Evolutionary conservation across 2,113 vertebrate species (phyloP).

Genomic region (Pluvialis apricaria): DNA sequence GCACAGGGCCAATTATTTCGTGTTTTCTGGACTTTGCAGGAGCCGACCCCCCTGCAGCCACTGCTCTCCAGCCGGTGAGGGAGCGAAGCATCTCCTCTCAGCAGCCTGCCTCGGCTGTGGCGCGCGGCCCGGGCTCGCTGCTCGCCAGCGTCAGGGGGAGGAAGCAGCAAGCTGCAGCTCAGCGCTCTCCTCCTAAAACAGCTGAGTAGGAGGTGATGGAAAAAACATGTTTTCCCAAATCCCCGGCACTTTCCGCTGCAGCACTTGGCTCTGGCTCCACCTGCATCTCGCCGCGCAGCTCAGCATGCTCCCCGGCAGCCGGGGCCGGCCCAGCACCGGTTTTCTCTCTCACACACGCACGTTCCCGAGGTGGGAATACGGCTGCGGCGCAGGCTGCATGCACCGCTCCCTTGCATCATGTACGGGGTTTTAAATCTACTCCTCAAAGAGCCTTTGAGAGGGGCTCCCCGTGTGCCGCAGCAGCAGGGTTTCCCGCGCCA

Average conservation of each 20-base stretch:
- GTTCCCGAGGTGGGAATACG: rapidly evolving
- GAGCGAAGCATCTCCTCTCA: background rate
- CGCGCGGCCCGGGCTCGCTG: background rate
- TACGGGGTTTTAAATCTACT: background rate
- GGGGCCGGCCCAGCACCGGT: rapidly evolving
- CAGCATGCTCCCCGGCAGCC: background rate
- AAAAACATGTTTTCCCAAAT: background rate
- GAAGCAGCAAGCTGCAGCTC: background rate
- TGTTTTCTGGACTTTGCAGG: background rate
- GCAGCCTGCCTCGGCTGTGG: background rate
- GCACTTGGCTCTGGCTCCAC: background rate
- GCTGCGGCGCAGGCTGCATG: rapidly evolving
- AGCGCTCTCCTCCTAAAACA: background rate
- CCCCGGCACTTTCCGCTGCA: background rate
- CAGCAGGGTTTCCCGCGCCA: rapidly evolving
- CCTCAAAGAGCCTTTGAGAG: background rate
- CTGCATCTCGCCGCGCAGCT: background rate
- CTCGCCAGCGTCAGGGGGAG: background rate
- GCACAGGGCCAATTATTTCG: rapidly evolving
- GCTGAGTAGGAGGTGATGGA: background rate
- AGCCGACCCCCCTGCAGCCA: background rate
- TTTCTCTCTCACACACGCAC: rapidly evolving
- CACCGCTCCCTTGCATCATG: rapidly evolving
- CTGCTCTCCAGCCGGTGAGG: background rate
- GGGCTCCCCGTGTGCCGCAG: rapidly evolving